phyloP scores from a whole-genome alignment of 2,113 vertebrate species.

The Motacilla tschutschensis region DNA sequence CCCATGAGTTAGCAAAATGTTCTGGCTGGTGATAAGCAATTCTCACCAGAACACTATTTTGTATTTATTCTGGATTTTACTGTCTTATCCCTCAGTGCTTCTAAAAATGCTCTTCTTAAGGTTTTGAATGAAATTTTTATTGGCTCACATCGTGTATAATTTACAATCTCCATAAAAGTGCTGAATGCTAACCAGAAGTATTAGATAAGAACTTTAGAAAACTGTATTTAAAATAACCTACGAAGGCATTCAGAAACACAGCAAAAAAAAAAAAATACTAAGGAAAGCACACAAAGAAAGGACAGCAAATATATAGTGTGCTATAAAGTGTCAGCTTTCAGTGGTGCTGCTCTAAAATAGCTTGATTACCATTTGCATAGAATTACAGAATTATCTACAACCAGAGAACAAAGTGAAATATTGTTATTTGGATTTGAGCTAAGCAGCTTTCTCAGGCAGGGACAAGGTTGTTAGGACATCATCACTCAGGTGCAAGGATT shows the following conservation, averaged over 20 bases:
- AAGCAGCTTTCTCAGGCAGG: neutral
- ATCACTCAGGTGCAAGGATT: neutral
- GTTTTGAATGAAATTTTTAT: conserved; percentile 61
- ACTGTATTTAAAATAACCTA: conserved; percentile 20
- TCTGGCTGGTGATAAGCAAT: neutral
- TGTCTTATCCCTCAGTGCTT: neutral
- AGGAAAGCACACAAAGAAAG: neutral
- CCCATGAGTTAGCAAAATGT: conserved; percentile 27
- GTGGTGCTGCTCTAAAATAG: neutral
- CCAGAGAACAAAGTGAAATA: neutral
- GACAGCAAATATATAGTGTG: neutral
- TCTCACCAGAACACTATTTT: conserved; percentile 5
- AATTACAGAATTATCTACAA: conserved; percentile 23
- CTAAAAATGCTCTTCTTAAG: conserved; percentile 29
- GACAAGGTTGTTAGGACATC: neutral
- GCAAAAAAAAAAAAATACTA: conserved; percentile 7
- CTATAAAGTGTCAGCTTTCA: conserved; percentile 3
- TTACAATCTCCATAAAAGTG: conserved; percentile 37
- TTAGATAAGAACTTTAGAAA: conserved; percentile 45
- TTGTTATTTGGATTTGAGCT: conserved; percentile 21
- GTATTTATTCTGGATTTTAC: conserved; percentile 36
- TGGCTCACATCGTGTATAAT: conserved; percentile 6
- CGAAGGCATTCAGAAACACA: neutral
- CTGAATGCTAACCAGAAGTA: conserved; percentile 6
- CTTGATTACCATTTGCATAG: neutral